A percentile compares a stretch with the other conserved stretches of the same genome.
These are phyloP conservation scores for Drosophila punjabiensis DNA, from an alignment of 1,140 invertebrate species.

Conservation along the genomic window DNA sequence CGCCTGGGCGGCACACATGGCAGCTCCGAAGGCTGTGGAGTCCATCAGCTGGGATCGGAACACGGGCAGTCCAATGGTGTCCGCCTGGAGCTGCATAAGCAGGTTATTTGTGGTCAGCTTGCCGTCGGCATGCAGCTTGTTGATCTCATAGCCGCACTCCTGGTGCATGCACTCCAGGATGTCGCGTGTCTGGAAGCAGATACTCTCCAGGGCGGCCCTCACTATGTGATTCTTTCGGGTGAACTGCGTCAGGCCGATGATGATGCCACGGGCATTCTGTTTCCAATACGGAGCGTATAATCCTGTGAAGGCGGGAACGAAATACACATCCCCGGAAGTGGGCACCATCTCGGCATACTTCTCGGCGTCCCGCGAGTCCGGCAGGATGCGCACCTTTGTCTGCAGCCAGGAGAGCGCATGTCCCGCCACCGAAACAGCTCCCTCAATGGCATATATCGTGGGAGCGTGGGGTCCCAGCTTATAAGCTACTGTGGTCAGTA, in stretches of 20 bases:
- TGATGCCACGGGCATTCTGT: slow-evolving; percentile 95
- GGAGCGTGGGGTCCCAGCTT: slow-evolving; percentile 92
- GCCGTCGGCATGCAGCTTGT: slow-evolving; percentile 96
- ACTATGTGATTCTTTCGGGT: slow-evolving; percentile 97
- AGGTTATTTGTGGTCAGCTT: slow-evolving; percentile 95
- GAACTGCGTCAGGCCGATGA: slow-evolving; percentile 97
- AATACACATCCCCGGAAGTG: slow-evolving; percentile 95
- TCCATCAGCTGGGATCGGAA: slow-evolving; percentile 94
- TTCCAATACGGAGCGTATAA: slow-evolving; percentile 98
- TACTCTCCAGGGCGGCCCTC: slow-evolving; percentile 96
- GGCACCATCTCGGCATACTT: slow-evolving; percentile 90
- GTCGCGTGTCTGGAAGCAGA: slow-evolving; percentile 96
- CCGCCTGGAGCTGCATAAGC: slow-evolving; percentile 97
- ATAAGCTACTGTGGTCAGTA: slow-evolving; percentile 98
- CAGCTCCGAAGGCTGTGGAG: slow-evolving; percentile 95
- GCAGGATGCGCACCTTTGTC: slow-evolving; percentile 93
- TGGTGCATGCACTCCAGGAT: slow-evolving; percentile 95
- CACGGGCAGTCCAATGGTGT: slow-evolving; percentile 94
- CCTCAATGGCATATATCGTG: slow-evolving; percentile 95
- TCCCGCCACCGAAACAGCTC: slow-evolving; percentile 96
- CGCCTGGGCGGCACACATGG: slow-evolving; percentile 94
- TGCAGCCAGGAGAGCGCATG: slow-evolving; percentile 95
- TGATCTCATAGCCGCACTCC: slow-evolving; percentile 94
- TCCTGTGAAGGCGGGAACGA: slow-evolving; percentile 98
- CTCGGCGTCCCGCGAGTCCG: slow-evolving; percentile 90